A percentile compares a stretch with the other conserved stretches of the same genome.
Evolutionary conservation across 2,797 vertebrate genomes (phyloP).

Genomic region (Xiphophorus birchmanni): DNA sequence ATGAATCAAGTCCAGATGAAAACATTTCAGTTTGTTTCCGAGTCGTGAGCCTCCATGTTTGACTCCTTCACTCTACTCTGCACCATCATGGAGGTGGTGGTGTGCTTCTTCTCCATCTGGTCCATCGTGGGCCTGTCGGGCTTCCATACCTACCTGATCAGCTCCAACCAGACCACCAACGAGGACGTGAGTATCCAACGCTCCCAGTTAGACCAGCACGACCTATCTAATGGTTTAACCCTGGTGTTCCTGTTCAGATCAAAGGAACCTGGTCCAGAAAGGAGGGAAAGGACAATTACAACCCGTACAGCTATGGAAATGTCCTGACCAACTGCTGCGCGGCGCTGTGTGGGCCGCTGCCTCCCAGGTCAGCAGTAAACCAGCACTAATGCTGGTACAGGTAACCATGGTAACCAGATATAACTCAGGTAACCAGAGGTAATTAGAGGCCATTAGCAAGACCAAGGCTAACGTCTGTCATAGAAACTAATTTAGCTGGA

Average conservation of each 20-base stretch:
- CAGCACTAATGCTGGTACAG: neutral
- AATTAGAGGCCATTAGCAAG: too few species aligned
- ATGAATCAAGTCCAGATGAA: neutral
- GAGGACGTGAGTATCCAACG: conserved; percentile 89
- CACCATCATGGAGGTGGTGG: conserved; percentile 93
- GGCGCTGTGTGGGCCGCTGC: conserved; percentile 91
- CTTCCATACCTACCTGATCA: conserved; percentile 95
- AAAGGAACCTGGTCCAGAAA: conserved; percentile 97
- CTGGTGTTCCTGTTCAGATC: conserved; percentile 78
- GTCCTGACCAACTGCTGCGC: conserved; percentile 93
- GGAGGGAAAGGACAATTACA: conserved; percentile 92
- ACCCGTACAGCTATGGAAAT: conserved; percentile 93
- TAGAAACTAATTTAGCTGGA: too few species aligned
- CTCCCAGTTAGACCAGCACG: too few species aligned
- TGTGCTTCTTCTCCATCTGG: conserved; percentile 97
- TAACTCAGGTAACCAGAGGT: neutral
- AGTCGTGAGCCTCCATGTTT: neutral
- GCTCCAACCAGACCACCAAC: conserved; percentile 97
- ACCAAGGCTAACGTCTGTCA: too few species aligned
- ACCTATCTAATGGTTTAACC: neutral
- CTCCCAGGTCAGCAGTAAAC: conserved; percentile 85
- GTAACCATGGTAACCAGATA: too few species aligned
- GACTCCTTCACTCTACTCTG: conserved; percentile 61
- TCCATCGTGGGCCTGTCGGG: conserved; percentile 94
- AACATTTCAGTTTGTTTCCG: neutral